These are phyloP conservation scores for Callionymus lyra DNA, from an alignment of 2,113 vertebrate genomes.

Conservation along the genomic window DNA sequence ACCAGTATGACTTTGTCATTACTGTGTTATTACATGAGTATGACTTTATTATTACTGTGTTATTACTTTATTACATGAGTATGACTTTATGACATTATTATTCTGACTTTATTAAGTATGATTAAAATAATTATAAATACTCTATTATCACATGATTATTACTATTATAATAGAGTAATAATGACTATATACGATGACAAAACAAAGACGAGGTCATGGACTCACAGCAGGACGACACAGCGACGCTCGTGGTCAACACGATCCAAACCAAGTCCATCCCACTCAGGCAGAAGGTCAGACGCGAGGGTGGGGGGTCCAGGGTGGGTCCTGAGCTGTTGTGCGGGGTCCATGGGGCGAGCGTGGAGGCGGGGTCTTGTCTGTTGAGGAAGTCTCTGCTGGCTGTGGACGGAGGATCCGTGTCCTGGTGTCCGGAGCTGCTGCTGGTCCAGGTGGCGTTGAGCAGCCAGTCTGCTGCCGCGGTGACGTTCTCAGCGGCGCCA, in stretches of 20 bases:
- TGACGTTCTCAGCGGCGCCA: constrained; percentile 47
- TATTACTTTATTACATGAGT: too few relatives aligned
- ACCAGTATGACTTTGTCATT: too few relatives aligned
- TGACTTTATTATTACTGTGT: too few relatives aligned
- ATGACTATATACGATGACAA: too few relatives aligned
- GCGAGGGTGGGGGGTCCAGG: constrained; percentile 70
- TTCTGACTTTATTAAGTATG: too few relatives aligned
- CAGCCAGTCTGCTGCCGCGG: background rate
- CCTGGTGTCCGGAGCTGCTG: constrained; percentile 39
- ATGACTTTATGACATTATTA: too few relatives aligned
- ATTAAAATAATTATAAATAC: too few relatives aligned
- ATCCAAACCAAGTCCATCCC: constrained; percentile 96
- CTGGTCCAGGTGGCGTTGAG: constrained; percentile 40
- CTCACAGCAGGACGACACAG: constrained; percentile 95
- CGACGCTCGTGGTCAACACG: constrained; percentile 88
- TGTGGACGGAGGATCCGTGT: constrained; percentile 66
- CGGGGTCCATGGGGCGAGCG: constrained; percentile 68
- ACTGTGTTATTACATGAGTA: too few relatives aligned
- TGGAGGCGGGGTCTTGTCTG: constrained; percentile 77
- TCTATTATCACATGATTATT: too few relatives aligned
- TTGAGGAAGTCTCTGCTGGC: constrained; percentile 83
- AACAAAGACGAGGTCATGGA: too few relatives aligned
- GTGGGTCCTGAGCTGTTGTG: constrained; percentile 79
- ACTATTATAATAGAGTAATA: too few relatives aligned
- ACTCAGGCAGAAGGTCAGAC: constrained; percentile 83